Conservation (phyloP, 2,113 vertebrate genomes). For the Puma concolor region DNA sequence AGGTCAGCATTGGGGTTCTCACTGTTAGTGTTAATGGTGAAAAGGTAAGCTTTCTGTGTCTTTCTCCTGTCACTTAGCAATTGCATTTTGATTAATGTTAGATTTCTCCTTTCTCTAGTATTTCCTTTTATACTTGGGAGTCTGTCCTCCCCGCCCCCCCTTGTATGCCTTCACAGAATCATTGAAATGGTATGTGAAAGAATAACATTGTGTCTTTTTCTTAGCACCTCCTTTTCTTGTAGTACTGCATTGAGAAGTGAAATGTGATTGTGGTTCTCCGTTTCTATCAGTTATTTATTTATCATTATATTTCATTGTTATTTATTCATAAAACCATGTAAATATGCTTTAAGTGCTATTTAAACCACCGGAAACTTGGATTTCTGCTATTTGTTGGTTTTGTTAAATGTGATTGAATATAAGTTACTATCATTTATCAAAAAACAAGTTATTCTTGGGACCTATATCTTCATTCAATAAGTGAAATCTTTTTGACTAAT, state of each 20-base stretch:
- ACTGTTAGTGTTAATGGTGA: slow-evolving; percentile 93
- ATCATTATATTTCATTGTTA: not conserved
- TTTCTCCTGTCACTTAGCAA: not conserved
- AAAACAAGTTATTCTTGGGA: slow-evolving; percentile 3
- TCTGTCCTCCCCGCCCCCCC: rapidly evolving
- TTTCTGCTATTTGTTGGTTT: slow-evolving; percentile 41
- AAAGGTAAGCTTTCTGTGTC: slow-evolving; percentile 81
- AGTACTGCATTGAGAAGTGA: not conserved
- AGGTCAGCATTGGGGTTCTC: slow-evolving; percentile 90
- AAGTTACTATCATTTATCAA: slow-evolving; percentile 20
- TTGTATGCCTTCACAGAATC: not conserved
- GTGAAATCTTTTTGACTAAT: not conserved
- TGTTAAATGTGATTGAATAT: slow-evolving; percentile 18
- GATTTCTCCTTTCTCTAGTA: not conserved
- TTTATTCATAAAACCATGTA: not conserved
- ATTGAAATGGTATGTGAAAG: not conserved
- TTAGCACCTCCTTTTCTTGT: not conserved
- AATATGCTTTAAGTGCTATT: not conserved
- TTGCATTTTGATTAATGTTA: not conserved
- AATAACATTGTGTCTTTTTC: not conserved
- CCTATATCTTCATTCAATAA: not conserved
- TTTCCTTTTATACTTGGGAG: not conserved
- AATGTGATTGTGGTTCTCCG: not conserved
- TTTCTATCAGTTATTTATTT: not conserved
- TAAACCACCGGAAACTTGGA: not conserved